Percentiles rank a stretch among this genome's conserved stretches.
Conservation (phyloP, 2,113 vertebrate genomes). For the Proteles cristata region DNA sequence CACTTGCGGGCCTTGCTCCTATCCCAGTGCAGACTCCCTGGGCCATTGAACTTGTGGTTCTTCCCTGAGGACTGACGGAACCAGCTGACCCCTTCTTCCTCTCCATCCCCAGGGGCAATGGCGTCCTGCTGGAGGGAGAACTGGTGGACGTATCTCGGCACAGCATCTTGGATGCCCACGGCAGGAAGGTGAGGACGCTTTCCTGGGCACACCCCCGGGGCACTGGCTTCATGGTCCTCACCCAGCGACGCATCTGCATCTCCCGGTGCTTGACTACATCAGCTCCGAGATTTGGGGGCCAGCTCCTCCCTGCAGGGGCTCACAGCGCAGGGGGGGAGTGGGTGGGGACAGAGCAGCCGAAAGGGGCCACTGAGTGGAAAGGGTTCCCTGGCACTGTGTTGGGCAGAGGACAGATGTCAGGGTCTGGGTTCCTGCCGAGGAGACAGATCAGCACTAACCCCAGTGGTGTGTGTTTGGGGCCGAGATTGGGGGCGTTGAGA, state of each 20-base stretch:
- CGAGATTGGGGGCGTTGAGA: background rate
- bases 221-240: background rate
- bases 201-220: background rate
- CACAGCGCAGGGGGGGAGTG: background rate
- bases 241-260: background rate
- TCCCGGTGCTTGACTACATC: background rate
- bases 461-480: background rate
- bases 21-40: background rate
- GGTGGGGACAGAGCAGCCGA: background rate
- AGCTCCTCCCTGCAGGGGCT: background rate
- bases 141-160: constrained; percentile 91
- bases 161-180: constrained; percentile 84
- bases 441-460: background rate
- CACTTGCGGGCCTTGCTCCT: background rate
- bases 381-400: background rate
- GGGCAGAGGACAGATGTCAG: background rate
- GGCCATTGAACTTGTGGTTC: background rate
- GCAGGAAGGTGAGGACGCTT: constrained; percentile 87
- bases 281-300: background rate
- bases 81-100: background rate
- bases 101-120: constrained; percentile 83
- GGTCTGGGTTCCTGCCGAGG: background rate
- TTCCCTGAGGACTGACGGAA: background rate
- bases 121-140: constrained; percentile 90
- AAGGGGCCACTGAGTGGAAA: background rate